phyloP scores from a whole-genome alignment of 2,113 vertebrate species.

The Amazona vittata region DNA sequence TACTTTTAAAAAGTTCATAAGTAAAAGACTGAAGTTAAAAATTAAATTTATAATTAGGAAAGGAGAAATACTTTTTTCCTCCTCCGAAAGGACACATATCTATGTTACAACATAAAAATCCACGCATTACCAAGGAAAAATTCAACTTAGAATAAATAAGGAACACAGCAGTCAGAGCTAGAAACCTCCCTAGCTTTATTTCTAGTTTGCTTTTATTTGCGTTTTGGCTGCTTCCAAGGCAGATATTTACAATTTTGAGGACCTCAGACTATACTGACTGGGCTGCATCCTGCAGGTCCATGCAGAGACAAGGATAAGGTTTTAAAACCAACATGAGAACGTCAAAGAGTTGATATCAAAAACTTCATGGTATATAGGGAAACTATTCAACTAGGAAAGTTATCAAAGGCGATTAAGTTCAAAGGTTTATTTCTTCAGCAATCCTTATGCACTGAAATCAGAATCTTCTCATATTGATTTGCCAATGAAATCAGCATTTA shows the following conservation, averaged over 20 bases:
- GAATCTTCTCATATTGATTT: neutral
- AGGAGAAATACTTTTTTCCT: neutral
- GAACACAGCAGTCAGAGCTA: neutral
- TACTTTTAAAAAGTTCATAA: neutral
- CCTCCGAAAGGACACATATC: neutral
- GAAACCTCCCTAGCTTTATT: too few species aligned
- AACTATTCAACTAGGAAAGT: neutral
- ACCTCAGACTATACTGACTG: neutral
- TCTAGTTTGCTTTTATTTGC: slow-evolving; percentile 39
- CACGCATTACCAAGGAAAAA: neutral
- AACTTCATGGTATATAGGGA: neutral
- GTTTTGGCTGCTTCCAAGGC: neutral
- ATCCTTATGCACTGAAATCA: neutral
- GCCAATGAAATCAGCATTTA: neutral
- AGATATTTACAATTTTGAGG: slow-evolving; percentile 29
- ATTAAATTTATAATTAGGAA: neutral
- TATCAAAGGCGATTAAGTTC: neutral
- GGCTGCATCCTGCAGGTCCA: neutral
- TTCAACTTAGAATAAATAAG: neutral
- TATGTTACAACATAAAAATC: neutral
- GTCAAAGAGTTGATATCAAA: neutral
- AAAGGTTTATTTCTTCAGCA: neutral
- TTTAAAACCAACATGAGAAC: neutral
- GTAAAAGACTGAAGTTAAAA: neutral
- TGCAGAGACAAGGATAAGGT: neutral